A percentile compares a stretch with the other conserved stretches of the same genome.
These are phyloP conservation scores for Criorhina ranunculi DNA, from an alignment of 2,888 invertebrate species.

Conservation along the genomic window DNA sequence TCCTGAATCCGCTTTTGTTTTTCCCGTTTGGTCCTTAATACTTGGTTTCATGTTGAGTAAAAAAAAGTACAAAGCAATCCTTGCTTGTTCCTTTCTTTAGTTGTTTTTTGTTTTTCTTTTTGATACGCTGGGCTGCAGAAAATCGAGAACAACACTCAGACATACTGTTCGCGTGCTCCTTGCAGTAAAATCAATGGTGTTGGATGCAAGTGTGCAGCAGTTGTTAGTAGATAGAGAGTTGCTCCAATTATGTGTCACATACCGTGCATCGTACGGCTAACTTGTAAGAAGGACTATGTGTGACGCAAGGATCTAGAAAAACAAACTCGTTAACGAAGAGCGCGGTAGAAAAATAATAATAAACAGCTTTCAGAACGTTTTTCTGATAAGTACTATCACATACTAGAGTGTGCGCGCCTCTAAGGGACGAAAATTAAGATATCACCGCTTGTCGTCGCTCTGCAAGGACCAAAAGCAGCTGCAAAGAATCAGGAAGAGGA, in stretches of 20 bases:
- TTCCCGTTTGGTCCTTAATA: slow-evolving; percentile 25
- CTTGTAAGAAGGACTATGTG: slow-evolving; percentile 14
- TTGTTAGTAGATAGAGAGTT: slow-evolving; percentile 44
- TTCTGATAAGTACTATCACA: slow-evolving; percentile 2
- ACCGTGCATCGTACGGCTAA: neutral
- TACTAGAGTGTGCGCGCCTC: neutral
- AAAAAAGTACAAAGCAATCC: slow-evolving; percentile 18
- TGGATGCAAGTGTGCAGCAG: slow-evolving; percentile 31
- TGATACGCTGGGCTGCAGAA: neutral
- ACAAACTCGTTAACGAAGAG: slow-evolving; percentile 37
- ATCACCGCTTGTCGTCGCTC: slow-evolving; percentile 6
- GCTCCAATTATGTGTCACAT: slow-evolving; percentile 49
- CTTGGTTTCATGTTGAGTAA: slow-evolving; percentile 13
- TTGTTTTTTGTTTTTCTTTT: too few species aligned
- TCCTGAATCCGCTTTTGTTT: slow-evolving; percentile 21
- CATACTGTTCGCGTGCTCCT: slow-evolving; percentile 56
- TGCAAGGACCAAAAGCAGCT: slow-evolving; percentile 18
- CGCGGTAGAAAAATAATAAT: slow-evolving; percentile 15
- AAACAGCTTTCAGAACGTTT: slow-evolving; percentile 46
- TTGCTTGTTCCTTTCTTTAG: slow-evolving; percentile 24
- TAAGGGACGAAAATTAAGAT: slow-evolving; percentile 24
- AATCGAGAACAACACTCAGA: slow-evolving; percentile 33
- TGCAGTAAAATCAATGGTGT: slow-evolving; percentile 66
- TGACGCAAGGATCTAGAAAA: slow-evolving; percentile 20
- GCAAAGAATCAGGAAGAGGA: slow-evolving; percentile 38